Base-by-base conservation (phyloP, 1,140 invertebrate species). In the Tetragonula clypearis region DNA sequence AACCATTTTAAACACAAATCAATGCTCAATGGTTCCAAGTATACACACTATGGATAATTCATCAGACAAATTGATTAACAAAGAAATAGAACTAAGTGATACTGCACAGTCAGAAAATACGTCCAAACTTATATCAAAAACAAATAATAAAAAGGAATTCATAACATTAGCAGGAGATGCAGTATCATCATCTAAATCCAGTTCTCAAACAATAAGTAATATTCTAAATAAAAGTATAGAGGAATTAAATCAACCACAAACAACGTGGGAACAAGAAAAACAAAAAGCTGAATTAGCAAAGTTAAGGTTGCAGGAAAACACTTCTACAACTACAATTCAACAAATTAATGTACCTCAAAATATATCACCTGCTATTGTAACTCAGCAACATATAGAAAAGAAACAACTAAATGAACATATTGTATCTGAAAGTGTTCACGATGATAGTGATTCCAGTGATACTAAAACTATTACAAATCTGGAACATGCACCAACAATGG, bases 211-310 rank as follows among this genome's bases (percentile, higher is more conserved):
- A 26, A 68, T 89, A 56, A 88, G 85, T 5, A 82, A 56, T 56
- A 69, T 88, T 17, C 1, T 86, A 35, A 89, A 74, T 65, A 89
- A 5, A 41, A 82, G 53, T 14, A n/a, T 19, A 12, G 88, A 89
- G 35, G 74, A 76, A 15, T 30, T 72, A 9, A 90, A 92, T 23
- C 93, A 94, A 75, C 84, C 85, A 5, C 92, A 95, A 73, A 95
- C 94, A 0, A 94, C 93, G 4, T 94, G 94, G 94, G 94, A 95
- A 79, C 92, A 94, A 56, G 93, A 95, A 53, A 95, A 95, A 85
- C 91, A 93, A 2, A 94, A 95, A 79, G 94, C 93, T 68, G 93
- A 94, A 78, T 85, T 94, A 12, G 93, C 93, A 1, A 93, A 92
- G 69, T 82, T 94, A 60, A 88, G 91, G 71, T 85, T 91, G 53